phyloP scores from a whole-genome alignment of 2,888 invertebrate genomes.

The Gymnocheta viridis region DNA sequence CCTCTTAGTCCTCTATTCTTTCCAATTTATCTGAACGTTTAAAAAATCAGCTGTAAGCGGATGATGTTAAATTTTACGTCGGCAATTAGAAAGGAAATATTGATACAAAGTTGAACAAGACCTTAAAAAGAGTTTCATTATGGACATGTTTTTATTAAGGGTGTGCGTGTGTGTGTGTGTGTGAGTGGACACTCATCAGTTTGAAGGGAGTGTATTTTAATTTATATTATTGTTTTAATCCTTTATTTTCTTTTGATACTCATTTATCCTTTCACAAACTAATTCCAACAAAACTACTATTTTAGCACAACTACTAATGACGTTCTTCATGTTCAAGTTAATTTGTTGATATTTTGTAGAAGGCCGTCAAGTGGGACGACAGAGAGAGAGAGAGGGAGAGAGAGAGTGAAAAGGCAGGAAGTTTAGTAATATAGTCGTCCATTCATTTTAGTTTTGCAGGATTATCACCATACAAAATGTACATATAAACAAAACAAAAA shows the following conservation, averaged over 20 bases:
- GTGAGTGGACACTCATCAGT: neutral
- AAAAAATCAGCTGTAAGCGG: no score
- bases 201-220: neutral
- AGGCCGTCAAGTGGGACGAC: neutral
- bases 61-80: no score
- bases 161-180: neutral
- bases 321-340: constrained; percentile 28
- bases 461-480: neutral
- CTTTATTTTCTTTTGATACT: constrained; percentile 23
- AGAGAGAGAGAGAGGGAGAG: neutral
- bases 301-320: constrained; percentile 30
- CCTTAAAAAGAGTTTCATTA: no score
- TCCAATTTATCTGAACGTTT: no score
- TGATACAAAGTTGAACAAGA: no score
- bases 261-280: constrained; percentile 27
- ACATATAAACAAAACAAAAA: constrained; percentile 7
- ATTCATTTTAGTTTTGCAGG: constrained; percentile 43
- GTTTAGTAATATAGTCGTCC: constrained; percentile 8
- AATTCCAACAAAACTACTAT: neutral
- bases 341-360: constrained; percentile 28
- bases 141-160: no score
- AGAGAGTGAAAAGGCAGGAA: neutral
- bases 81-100: no score
- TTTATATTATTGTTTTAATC: neutral
- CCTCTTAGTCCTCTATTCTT: no score